A percentile compares a stretch with the other conserved stretches of the same genome.
Evolutionary conservation across 2,888 invertebrate species (phyloP).

Genomic region (Ormyrus labotus): DNA sequence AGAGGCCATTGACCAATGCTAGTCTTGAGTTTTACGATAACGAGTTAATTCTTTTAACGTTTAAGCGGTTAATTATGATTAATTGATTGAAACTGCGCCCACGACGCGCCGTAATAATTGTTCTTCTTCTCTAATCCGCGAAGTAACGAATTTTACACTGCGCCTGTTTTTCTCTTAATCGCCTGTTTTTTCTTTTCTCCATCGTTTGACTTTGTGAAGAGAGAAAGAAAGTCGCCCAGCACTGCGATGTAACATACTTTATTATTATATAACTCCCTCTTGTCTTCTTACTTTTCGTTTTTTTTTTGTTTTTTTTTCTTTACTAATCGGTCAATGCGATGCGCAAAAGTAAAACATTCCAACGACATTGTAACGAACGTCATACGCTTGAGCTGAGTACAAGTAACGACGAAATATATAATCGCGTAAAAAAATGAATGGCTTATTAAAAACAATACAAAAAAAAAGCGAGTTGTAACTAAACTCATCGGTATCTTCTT

Average conservation of each 20-base stretch:
- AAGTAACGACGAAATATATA: background rate
- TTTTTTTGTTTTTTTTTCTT: background rate
- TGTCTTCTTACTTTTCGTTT: background rate
- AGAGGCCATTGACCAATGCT: constrained; percentile 74
- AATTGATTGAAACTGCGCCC: background rate
- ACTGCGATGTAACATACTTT: constrained; percentile 12
- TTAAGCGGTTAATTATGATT: constrained; percentile 49
- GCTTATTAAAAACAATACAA: background rate
- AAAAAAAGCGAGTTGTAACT: constrained; percentile 24
- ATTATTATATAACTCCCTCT: constrained; percentile 8
- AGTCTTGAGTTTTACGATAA: constrained; percentile 71
- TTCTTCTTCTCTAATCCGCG: constrained; percentile 30
- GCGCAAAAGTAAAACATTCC: constrained; percentile 45
- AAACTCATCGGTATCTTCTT: background rate
- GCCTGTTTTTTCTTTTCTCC: background rate
- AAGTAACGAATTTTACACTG: constrained; percentile 28
- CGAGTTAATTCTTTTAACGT: constrained; percentile 51
- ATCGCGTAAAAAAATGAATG: background rate
- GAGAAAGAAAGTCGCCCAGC: background rate
- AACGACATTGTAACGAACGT: constrained; percentile 48
- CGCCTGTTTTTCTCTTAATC: constrained; percentile 10
- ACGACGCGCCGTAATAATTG: constrained; percentile 36
- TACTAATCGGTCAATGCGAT: constrained; percentile 50
- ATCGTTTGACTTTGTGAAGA: background rate
- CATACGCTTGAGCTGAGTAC: constrained; percentile 40